Evolutionary conservation across 2,797 vertebrate genomes (phyloP).

Genomic region (Simalia tracyae): DNA sequence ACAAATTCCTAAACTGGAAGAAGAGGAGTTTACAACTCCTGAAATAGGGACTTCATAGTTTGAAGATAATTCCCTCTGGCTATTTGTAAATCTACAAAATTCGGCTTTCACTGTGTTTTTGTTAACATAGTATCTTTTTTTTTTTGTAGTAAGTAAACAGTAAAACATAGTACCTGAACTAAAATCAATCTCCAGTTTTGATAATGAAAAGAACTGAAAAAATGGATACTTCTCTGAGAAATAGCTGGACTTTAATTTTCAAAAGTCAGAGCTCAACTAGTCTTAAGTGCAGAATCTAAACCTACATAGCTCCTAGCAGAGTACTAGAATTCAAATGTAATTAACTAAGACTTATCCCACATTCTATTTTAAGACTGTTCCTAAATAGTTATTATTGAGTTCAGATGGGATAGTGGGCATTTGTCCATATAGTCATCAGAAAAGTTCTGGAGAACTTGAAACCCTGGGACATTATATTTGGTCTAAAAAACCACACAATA

Average conservation of each 20-base stretch:
- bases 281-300: not conserved
- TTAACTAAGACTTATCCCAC: not conserved
- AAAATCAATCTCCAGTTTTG: not conserved
- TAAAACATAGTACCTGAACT: not conserved
- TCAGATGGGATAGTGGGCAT: not conserved
- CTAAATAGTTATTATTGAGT: not conserved
- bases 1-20: no score
- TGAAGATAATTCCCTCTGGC: no score
- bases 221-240: not conserved
- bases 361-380: not conserved
- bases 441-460: no score
- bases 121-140: no score
- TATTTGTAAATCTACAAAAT: no score
- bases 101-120: no score
- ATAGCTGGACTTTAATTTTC: not conserved
- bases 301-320: not conserved
- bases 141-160: not conserved
- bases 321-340: not conserved
- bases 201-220: not conserved
- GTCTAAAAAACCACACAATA: no score
- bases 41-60: no score
- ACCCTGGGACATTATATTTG: no score
- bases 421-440: not conserved
- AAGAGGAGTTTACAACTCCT: no score
- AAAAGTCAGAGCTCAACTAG: not conserved